Percentiles rank a stretch among this genome's conserved stretches.
phyloP scores from a whole-genome alignment of 2,113 vertebrate species.

The Pangasianodon hypophthalmus region DNA sequence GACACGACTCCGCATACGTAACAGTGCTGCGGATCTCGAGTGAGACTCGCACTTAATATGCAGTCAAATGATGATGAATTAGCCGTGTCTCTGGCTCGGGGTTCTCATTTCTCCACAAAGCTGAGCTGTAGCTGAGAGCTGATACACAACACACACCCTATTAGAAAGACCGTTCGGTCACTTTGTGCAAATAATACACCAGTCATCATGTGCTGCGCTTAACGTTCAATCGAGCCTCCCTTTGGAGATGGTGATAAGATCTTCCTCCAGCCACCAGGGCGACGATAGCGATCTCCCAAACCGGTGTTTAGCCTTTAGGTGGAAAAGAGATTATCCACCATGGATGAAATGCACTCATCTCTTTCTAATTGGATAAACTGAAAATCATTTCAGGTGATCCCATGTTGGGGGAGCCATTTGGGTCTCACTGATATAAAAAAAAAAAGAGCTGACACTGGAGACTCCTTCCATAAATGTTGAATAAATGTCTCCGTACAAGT shows the following conservation, averaged over 20 bases:
- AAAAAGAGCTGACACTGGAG: neutral
- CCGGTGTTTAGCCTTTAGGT: slow-evolving; percentile 36
- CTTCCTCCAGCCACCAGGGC: slow-evolving; percentile 29
- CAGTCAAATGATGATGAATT: slow-evolving; percentile 40
- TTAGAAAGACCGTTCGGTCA: neutral
- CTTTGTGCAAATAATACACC: slow-evolving; percentile 8
- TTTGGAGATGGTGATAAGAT: slow-evolving; percentile 36
- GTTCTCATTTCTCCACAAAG: neutral
- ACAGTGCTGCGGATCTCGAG: slow-evolving; percentile 10
- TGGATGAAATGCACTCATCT: slow-evolving; percentile 30
- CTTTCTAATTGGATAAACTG: slow-evolving; percentile 40
- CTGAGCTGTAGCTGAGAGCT: neutral
- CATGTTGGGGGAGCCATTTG: neutral
- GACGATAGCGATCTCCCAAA: slow-evolving; percentile 38
- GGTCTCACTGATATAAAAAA: neutral
- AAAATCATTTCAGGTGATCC: slow-evolving; percentile 44
- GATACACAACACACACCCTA: neutral
- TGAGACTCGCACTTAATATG: slow-evolving; percentile 27
- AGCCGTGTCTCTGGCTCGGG: neutral
- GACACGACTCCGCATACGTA: slow-evolving; percentile 1
- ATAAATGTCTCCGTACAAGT: neutral
- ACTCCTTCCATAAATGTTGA: neutral
- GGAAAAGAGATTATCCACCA: slow-evolving; percentile 45
- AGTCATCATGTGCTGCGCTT: neutral
- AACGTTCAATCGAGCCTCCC: neutral